These are phyloP conservation scores for Taeniopygia guttata DNA, from an alignment of 2,797 vertebrate species.

Conservation along the genomic window DNA sequence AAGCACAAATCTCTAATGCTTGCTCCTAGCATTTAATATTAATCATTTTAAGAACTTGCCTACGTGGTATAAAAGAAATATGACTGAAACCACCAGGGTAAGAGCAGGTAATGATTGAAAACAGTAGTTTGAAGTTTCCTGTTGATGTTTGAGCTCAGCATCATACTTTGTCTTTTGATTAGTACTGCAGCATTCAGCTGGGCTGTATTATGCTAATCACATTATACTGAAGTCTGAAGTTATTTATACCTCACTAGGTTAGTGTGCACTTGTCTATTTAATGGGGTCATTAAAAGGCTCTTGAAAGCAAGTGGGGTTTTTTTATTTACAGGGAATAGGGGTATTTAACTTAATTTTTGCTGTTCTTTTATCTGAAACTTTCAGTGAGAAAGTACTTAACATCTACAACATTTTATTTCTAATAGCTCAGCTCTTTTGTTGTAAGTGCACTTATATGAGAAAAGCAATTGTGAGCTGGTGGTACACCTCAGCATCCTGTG, in stretches of 20 bases:
- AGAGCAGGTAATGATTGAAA: neutral
- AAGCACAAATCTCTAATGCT: neutral
- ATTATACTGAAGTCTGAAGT: neutral
- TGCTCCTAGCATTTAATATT: neutral
- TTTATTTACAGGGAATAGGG: neutral
- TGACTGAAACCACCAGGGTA: neutral
- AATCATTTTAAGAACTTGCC: neutral
- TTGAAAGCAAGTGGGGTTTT: neutral
- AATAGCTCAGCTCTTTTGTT: neutral
- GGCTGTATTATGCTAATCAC: neutral
- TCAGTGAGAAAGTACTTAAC: neutral
- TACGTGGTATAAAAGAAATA: neutral
- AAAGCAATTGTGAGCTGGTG: neutral
- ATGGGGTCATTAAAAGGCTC: neutral
- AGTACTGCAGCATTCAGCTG: neutral
- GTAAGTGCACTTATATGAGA: neutral
- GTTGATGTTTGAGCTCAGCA: neutral
- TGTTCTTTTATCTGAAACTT: neutral
- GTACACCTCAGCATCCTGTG: neutral
- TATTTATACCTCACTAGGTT: neutral
- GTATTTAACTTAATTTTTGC: neutral
- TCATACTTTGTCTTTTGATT: neutral
- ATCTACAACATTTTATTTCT: neutral
- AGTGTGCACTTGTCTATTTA: neutral
- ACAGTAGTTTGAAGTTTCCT: neutral